Base-by-base conservation (phyloP, 2,113 vertebrate genomes). In the Pituophis catenifer region DNA sequence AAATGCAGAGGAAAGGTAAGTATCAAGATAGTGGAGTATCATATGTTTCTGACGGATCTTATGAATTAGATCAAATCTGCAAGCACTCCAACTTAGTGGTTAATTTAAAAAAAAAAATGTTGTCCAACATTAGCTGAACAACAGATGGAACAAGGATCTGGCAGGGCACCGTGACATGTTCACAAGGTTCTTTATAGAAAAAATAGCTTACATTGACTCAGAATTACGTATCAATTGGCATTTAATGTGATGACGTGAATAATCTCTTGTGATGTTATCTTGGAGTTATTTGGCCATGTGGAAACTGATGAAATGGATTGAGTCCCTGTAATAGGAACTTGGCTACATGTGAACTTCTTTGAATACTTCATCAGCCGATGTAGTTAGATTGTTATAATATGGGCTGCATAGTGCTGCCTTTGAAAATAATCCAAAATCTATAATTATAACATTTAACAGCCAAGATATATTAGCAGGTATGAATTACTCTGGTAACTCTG, bases 1-100 rank as follows among this genome's bases (percentile, higher is more conserved):
- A 99, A 99, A 98, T 99, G 99, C 96, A 98, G 98, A 96, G 99
- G 99, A 96, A 99, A 99, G 98, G 99, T 99, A 97, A 97, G 98
- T 97, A 94, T 10, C 65, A 86, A 33, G 90, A 5, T 59, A 12
- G 3, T 86, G 10, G 89, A 2, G 1, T 29, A 8, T 50, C 89
- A 95, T 58, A 89, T 55, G 38, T 89, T 58, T 88, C 65, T 29
- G 55, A 33, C 15, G 55, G 54, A 75, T n/a, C 65, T 33, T 33
- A 75, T 75, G 17, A 44, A 44, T 81, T 44, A 81, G 33, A 21
- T 81, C 70, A 33, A 33, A 38, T 90, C 93, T 95, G 11, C 87
- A 52, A 91, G 62, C 21, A 93, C 91, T 91, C 58, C 94, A 91
- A 15, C 7, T 88, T 70, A 26, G 13, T 52, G 29, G 19, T 86